Base-by-base conservation (phyloP, 1,140 invertebrate species). In the Glossosoma conforme region DNA sequence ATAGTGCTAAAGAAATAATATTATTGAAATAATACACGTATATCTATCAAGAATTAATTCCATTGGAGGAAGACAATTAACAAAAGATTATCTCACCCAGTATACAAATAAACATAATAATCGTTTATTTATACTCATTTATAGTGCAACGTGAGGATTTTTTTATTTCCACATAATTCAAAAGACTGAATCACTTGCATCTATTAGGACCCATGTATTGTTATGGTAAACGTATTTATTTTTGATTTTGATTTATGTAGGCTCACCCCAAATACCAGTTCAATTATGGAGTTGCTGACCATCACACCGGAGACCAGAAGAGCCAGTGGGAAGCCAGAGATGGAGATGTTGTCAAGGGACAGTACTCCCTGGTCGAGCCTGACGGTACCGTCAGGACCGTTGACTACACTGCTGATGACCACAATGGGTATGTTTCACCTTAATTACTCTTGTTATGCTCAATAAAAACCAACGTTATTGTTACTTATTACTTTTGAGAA, bases 361-460 rank as follows among this genome's bases (percentile, higher is more conserved):
- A 68, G n/a, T 83, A 81, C 67, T 73, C 72, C 20, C 61, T 76
- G 54, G 66, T 71, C 30, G 74, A 76, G 56, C 68, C 77, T 18
- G 76, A 79, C 53, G 76, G 77, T 30, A 79, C 77, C 51, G 63
- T 77, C 63, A 65, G 77, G 54, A 75, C 69, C 43, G 76, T 77
- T 17, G 66, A 70, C 50, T 77, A 77, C 66, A 66, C 70, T 53
- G 75, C 74, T n/a, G 76, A 77, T 51, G 68, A 69, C 58, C 72
- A 74, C 65, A 72, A 64, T 54, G 74, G 65, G 67, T 69, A 58
- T 62, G 17, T n/a, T n/a, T n/a, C n/a, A n/a, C n/a, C n/a, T n/a
- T n/a, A n/a, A n/a, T n/a, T n/a, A n/a, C n/a, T n/a, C n/a, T n/a
- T n/a, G n/a, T n/a, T n/a, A n/a, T n/a, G n/a, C n/a, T n/a, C n/a